Conservation (phyloP, 2,113 vertebrate genomes). For the Gulo gulo region DNA sequence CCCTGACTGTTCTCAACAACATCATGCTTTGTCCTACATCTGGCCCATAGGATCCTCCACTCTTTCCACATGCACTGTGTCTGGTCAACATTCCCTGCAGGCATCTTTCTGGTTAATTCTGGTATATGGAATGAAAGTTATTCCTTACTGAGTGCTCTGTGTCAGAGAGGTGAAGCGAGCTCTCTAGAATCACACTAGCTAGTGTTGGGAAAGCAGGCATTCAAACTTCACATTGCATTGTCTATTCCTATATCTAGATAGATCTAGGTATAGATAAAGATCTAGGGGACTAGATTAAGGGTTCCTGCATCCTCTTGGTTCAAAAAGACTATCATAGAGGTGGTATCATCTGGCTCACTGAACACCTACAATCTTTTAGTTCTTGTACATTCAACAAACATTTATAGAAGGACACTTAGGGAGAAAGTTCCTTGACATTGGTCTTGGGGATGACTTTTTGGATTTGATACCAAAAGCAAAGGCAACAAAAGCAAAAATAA, state of each 20-base stretch:
- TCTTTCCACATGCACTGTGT: not conserved
- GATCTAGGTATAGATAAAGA: no score
- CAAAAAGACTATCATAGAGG: not conserved
- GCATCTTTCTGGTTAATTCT: not conserved
- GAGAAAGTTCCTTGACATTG: not conserved
- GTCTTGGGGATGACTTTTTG: not conserved
- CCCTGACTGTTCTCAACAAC: not conserved
- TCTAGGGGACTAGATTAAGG: not conserved
- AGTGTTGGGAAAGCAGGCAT: not conserved
- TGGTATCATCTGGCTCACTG: not conserved
- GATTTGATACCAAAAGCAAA: not conserved
- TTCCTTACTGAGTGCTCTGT: not conserved
- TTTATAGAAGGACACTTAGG: not conserved
- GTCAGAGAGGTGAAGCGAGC: not conserved
- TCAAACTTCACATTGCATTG: not conserved
- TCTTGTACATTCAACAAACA: not conserved
- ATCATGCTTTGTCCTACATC: not conserved
- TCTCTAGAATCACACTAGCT: not conserved
- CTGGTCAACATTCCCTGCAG: not conserved
- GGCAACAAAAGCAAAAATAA: not conserved
- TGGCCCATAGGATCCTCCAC: not conserved
- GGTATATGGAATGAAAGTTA: not conserved
- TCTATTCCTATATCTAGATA: no score
- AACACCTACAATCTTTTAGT: not conserved
- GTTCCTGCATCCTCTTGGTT: not conserved